A percentile compares a stretch with the other conserved stretches of the same genome.
phyloP scores from a whole-genome alignment of 2,888 invertebrate genomes.

The Pinctada fucata region DNA sequence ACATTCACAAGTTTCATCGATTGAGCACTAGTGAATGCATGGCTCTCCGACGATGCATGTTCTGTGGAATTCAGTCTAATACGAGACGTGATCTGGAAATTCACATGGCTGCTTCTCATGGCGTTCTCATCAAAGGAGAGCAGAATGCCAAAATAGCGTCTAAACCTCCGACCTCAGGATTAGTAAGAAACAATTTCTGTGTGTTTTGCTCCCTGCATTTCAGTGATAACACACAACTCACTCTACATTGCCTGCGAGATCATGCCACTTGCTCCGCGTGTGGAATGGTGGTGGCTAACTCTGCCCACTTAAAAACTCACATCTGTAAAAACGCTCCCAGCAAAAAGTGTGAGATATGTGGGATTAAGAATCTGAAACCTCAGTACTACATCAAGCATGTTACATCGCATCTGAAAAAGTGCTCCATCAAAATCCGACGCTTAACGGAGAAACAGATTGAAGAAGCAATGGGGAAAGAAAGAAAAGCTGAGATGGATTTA shows the following conservation, averaged over 20 bases:
- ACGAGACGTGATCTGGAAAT: conserved; percentile 60
- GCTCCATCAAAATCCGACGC: conserved; percentile 56
- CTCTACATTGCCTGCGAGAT: conserved; percentile 66
- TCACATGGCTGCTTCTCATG: conserved; percentile 67
- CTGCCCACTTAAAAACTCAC: conserved; percentile 59
- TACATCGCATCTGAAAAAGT: conserved; percentile 63
- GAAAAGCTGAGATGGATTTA: conserved; percentile 13
- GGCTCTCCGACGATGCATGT: conserved; percentile 63
- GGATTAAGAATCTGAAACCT: conserved; percentile 52
- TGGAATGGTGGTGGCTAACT: conserved; percentile 69
- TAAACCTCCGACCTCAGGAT: conserved; percentile 24
- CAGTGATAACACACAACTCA: conserved; percentile 68
- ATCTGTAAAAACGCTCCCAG: conserved; percentile 60
- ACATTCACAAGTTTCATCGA: conserved; percentile 53
- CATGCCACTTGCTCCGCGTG: conserved; percentile 70
- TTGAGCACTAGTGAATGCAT: conserved; percentile 56
- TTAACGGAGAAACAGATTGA: conserved; percentile 47
- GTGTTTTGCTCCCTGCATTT: conserved; percentile 70
- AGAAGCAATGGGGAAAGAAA: conserved; percentile 31
- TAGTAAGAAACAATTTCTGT: conserved; percentile 63
- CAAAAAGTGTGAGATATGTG: conserved; percentile 62
- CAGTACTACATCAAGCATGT: conserved; percentile 55
- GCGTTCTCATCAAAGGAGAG: conserved; percentile 60
- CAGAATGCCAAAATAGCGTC: conserved; percentile 27
- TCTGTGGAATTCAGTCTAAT: conserved; percentile 64